A percentile compares a stretch with the other conserved stretches of the same genome.
phyloP scores from a whole-genome alignment of 2,888 invertebrate species.

The Cordilura impudica region DNA sequence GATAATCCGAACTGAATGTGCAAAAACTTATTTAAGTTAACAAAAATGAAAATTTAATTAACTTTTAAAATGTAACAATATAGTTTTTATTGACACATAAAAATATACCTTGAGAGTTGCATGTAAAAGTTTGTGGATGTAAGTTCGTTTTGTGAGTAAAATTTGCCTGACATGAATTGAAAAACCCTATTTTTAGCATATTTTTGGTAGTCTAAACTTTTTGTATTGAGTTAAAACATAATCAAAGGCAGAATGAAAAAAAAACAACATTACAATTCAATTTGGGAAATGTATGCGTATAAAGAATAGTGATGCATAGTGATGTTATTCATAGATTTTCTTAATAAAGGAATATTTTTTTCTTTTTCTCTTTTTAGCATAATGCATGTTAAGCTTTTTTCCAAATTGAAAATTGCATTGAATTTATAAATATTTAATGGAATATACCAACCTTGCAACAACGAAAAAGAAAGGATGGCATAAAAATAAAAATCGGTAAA shows the following conservation, averaged over 20 bases:
- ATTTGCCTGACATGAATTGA: too few relatives aligned
- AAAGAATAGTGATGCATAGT: background rate
- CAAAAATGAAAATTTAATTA: too few relatives aligned
- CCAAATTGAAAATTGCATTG: constrained; percentile 72
- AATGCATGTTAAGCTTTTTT: constrained; percentile 26
- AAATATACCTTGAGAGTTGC: too few relatives aligned
- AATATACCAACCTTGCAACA: constrained; percentile 14
- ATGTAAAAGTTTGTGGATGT: too few relatives aligned
- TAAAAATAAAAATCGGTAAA: background rate
- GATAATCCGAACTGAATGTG: too few relatives aligned
- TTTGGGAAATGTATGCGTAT: constrained; percentile 57
- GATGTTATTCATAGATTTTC: background rate
- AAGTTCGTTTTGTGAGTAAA: too few relatives aligned
- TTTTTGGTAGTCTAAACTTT: background rate
- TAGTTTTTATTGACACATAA: too few relatives aligned
- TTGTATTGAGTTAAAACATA: constrained; percentile 10
- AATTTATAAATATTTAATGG: constrained; percentile 77
- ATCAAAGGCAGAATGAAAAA: constrained; percentile 20
- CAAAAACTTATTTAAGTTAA: too few relatives aligned
- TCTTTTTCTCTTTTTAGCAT: background rate
- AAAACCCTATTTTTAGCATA: background rate
- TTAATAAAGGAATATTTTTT: background rate
- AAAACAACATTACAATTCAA: constrained; percentile 51
- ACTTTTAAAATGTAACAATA: too few relatives aligned
- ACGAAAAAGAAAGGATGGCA: background rate